A percentile compares a stretch with the other conserved stretches of the same genome.
Conservation (phyloP, 2,888 invertebrate genomes). For the Watsonalla cultraria region DNA sequence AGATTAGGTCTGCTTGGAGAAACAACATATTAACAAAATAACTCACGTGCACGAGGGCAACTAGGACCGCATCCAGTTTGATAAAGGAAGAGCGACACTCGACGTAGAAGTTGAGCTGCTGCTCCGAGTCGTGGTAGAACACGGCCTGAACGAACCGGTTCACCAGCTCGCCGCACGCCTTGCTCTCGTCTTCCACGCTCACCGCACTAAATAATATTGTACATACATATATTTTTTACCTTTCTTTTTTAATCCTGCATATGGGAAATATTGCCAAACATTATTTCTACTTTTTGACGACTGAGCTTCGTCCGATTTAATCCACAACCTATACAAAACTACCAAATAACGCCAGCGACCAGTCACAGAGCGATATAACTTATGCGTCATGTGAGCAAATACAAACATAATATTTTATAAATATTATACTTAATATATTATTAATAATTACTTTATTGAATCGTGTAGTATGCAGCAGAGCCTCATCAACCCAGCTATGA, state of each 20-base stretch:
- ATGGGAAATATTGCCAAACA: no score
- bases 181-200: constrained; percentile 94
- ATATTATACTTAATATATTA: no score
- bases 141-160: constrained; percentile 89
- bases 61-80: constrained; percentile 92
- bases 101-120: constrained; percentile 95
- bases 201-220: constrained; percentile 81
- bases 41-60: constrained; percentile 89
- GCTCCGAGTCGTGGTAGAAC: constrained; percentile 92
- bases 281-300: no score
- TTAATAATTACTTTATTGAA: constrained; percentile 86
- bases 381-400: no score
- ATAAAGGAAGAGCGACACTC: constrained; percentile 94
- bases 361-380: no score
- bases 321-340: no score
- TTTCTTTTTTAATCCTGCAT: no score
- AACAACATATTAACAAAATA: constrained; percentile 1
- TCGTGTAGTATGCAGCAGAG: constrained; percentile 94
- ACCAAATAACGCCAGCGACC: no score
- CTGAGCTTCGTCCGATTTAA: no score
- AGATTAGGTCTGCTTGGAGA: not conserved
- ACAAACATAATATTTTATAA: no score
- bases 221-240: no score
- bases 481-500: constrained; percentile 92
- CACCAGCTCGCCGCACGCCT: constrained; percentile 90